Percentiles rank a stretch among this genome's conserved stretches.
These are phyloP conservation scores for Nansenia antarctica DNA, from an alignment of 2,113 vertebrate species.

Conservation along the genomic window DNA sequence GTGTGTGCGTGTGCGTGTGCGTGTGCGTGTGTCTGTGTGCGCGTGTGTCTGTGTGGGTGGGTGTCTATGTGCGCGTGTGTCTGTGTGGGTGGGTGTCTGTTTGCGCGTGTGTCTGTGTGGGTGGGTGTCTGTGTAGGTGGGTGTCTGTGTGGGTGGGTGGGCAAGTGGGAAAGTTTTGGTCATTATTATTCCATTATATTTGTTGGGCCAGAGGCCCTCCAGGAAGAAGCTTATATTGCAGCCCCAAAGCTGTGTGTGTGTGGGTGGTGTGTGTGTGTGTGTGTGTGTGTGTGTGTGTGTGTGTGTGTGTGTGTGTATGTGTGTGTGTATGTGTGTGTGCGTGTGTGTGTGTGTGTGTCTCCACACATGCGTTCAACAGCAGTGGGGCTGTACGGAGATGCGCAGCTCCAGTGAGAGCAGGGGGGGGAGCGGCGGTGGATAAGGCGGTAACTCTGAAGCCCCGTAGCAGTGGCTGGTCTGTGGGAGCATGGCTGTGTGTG, in stretches of 20 bases:
- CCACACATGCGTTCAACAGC: conserved; percentile 38
- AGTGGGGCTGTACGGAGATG: conserved; percentile 41
- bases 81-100: conserved; percentile 36
- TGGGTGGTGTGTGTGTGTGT: too few species aligned
- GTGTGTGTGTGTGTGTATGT: not conserved
- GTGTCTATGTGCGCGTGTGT: too few species aligned
- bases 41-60: not conserved
- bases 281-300: conserved; percentile 3
- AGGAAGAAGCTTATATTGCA: conserved; percentile 35
- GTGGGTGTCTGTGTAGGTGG: conserved; percentile 27
- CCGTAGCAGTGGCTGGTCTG: conserved; percentile 64
- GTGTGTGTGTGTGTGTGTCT: conserved; percentile 27
- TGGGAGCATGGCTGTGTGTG: conserved; percentile 54
- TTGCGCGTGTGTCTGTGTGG: conserved; percentile 24
- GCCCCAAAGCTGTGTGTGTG: conserved; percentile 45
- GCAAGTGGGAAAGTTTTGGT: conserved; percentile 51
- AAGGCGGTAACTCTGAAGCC: conserved; percentile 56
- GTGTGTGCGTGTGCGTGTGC: not conserved
- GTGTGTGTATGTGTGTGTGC: conserved; percentile 9
- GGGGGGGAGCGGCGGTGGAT: not conserved
- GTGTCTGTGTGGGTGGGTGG: conserved; percentile 36
- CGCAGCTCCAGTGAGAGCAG: conserved; percentile 31
- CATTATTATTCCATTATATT: conserved; percentile 48
- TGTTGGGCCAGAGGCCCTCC: conserved; percentile 28
- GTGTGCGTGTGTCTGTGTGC: not conserved